Evolutionary conservation across 2,888 invertebrate species (phyloP).

Genomic region (Parnassius orleans): DNA sequence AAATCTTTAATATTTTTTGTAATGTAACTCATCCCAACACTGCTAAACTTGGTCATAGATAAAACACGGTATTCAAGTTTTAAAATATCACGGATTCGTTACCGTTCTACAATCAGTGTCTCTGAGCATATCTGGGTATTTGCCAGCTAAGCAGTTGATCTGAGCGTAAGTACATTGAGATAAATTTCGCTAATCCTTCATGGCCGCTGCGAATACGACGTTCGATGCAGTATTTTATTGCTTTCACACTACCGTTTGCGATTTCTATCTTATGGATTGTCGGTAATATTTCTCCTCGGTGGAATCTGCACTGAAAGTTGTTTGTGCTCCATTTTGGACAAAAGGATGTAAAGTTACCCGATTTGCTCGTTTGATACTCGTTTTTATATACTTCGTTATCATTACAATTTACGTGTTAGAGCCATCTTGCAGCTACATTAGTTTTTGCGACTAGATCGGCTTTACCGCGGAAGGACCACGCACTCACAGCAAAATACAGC

Average conservation of each 20-base stretch:
- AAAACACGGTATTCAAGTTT: not conserved
- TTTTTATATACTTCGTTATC: not conserved
- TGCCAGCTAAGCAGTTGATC: conserved; percentile 29
- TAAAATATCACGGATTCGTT: conserved; percentile 11
- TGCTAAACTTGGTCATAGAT: not conserved
- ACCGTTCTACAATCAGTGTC: conserved; percentile 24
- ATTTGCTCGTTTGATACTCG: conserved; percentile 16
- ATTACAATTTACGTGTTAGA: too few relatives aligned
- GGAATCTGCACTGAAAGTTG: conserved; percentile 1
- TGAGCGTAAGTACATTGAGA: conserved; percentile 26
- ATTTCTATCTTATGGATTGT: conserved; percentile 12
- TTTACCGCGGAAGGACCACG: too few relatives aligned
- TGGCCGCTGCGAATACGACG: conserved; percentile 17
- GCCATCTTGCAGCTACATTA: too few relatives aligned
- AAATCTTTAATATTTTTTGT: too few relatives aligned
- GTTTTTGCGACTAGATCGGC: too few relatives aligned
- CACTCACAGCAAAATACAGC: too few relatives aligned
- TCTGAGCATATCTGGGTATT: conserved; percentile 26
- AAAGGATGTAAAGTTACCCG: conserved; percentile 7
- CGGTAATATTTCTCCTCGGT: conserved; percentile 10
- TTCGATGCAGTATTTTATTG: conserved; percentile 17
- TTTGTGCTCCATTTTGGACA: conserved; percentile 2
- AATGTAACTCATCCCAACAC: not conserved
- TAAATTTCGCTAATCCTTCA: conserved; percentile 31
- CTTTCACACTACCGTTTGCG: conserved; percentile 7